phyloP scores from a whole-genome alignment of 2,113 vertebrate genomes.

The Onychostoma macrolepis region DNA sequence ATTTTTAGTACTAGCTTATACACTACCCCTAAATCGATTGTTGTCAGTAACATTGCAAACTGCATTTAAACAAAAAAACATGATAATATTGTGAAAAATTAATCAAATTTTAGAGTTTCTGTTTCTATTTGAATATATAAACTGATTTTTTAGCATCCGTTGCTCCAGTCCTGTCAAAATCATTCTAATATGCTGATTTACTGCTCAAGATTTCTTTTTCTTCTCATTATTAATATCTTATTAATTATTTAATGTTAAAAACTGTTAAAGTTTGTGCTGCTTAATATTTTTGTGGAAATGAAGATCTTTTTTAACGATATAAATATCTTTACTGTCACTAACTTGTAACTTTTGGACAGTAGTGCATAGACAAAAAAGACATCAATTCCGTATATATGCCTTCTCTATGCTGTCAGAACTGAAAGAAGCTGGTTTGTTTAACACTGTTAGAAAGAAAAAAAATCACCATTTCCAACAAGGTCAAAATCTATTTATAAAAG shows the following conservation, averaged over 20 bases:
- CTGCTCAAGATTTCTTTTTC: not conserved
- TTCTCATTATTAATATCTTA: not conserved
- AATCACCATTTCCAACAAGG: not conserved
- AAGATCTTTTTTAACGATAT: not conserved
- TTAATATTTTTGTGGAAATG: not conserved
- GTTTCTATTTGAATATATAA: not conserved
- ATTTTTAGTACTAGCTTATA: not conserved
- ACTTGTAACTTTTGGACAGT: not conserved
- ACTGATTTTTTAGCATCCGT: not conserved
- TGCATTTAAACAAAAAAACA: not conserved
- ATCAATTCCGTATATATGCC: not conserved
- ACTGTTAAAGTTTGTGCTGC: not conserved
- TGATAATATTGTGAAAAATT: not conserved
- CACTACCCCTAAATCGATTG: not conserved
- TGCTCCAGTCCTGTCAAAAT: not conserved
- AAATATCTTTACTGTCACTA: not conserved
- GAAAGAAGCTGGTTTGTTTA: not conserved
- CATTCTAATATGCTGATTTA: not conserved
- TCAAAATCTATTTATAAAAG: conserved; percentile 3
- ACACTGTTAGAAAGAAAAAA: not conserved
- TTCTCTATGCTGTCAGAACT: not conserved
- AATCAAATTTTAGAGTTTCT: not conserved
- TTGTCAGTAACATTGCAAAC: not conserved
- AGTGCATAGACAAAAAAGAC: not conserved
- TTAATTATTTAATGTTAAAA: not conserved